Evolutionary conservation across 2,797 vertebrate genomes (phyloP), one percentile per base, ranked within the genome.

Genomic region (Cottoperca gobio): DNA sequence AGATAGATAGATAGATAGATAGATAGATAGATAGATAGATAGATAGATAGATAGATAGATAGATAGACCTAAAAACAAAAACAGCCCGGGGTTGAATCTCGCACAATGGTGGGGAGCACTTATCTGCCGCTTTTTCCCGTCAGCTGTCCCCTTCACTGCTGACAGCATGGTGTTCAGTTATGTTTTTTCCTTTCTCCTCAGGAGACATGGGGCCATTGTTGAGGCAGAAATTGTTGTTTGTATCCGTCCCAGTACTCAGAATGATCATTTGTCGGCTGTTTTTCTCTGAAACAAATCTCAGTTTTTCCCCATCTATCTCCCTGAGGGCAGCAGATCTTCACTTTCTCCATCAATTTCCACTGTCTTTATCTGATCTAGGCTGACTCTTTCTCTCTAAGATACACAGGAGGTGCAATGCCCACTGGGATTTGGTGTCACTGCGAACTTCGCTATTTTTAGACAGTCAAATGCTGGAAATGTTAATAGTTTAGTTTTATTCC

Each of bases 211-310:
- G 55, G 61, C 70, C 33, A 55, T 77, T 75, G 73, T 76, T 26
- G 49, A 73, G 57, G 55, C 57, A 66, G 69, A 74, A 65, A 68
- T 70, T 79, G 53, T 79, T 85, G 71, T 87, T 79, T 63, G 71
- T 55, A 57, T 76, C 75, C 14, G 6, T 81, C 61, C 75, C 69
- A 59, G 45, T 60, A 8, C 43, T 73, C 66, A 19, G 43, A 55
- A 67, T 57, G 40, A 77, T 78, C 40, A 74, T 85, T 83, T 86
- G 67, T 81, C 28, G 23, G 37, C 69, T 80, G 37, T 77, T 81
- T 74, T 65, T 3, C 10, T 53, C 60, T 49, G n/a, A 40, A 8
- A 55, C 65, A 57, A 42, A 43, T 6, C 17, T 16, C 54, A 39
- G 37, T 66, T 50, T 71, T 73, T n/a, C 55, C 26, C 31, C 13